phyloP scores from a whole-genome alignment of 2,888 invertebrate species.

The Tenthredo notha region DNA sequence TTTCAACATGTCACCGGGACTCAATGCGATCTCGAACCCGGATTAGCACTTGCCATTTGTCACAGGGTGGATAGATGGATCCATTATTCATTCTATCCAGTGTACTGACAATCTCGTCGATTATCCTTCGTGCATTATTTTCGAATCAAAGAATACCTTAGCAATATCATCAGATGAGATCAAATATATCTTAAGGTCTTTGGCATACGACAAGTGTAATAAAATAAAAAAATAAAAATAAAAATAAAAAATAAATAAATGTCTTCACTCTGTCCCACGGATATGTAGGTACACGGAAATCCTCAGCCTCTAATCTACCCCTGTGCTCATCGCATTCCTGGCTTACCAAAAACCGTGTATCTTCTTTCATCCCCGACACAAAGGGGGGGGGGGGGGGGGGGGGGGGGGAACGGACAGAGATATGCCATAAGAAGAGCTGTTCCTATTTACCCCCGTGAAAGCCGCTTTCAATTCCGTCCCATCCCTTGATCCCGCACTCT shows the following conservation, averaged over 20 bases:
- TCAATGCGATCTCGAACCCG: neutral
- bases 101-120: neutral
- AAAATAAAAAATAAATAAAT: neutral
- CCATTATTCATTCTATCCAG: constrained; percentile 7
- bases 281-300: constrained; percentile 7
- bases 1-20: constrained; percentile 8
- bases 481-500: neutral
- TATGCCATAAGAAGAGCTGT: constrained; percentile 20
- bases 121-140: neutral
- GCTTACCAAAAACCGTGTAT: constrained; percentile 6
- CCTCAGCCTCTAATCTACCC: constrained; percentile 22
- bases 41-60: constrained; percentile 21
- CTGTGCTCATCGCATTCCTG: constrained; percentile 20
- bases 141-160: neutral
- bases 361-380: constrained; percentile 32
- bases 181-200: too few relatives aligned
- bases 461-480: constrained; percentile 39
- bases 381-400: constrained; percentile 2
- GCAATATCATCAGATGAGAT: neutral
- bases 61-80: neutral
- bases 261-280: neutral
- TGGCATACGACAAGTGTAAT: neutral
- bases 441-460: constrained; percentile 45
- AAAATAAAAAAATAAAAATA: neutral
- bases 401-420: constrained; percentile 6